Percentiles rank a stretch among this genome's conserved stretches.
phyloP scores from a whole-genome alignment of 2,888 invertebrate species.

The Drosophila kuntzei region DNA sequence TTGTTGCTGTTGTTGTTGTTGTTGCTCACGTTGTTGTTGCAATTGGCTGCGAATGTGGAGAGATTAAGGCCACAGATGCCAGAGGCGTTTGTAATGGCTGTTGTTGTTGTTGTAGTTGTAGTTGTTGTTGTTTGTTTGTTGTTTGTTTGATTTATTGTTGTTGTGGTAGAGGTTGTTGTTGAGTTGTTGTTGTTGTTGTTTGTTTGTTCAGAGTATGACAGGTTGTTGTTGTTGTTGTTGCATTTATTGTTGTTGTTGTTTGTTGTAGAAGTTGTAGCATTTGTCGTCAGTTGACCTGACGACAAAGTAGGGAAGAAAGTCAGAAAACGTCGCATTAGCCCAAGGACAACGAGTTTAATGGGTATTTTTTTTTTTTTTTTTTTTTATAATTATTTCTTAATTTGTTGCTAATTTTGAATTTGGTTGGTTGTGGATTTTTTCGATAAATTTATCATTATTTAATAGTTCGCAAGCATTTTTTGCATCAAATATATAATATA shows the following conservation, averaged over 20 bases:
- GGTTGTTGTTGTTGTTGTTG: slow-evolving; percentile 67
- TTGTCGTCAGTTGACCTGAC: slow-evolving; percentile 86
- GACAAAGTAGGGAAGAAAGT: slow-evolving; percentile 85
- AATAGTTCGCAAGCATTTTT: slow-evolving; percentile 73
- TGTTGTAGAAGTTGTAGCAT: slow-evolving; percentile 82
- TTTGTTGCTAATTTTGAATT: slow-evolving; percentile 35
- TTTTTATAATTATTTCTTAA: slow-evolving; percentile 51
- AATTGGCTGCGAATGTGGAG: slow-evolving; percentile 83
- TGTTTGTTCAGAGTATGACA: slow-evolving; percentile 71
- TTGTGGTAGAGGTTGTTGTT: slow-evolving; percentile 68
- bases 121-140: no score
- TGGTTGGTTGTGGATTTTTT: slow-evolving; percentile 14
- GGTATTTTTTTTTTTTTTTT: slow-evolving; percentile 41
- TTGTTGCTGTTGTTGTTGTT: slow-evolving; percentile 28
- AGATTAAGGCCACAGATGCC: slow-evolving; percentile 84
- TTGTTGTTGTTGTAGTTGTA: slow-evolving; percentile 24
- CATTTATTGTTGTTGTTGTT: slow-evolving; percentile 63
- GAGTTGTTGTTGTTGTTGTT: slow-evolving; percentile 66
- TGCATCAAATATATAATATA: slow-evolving; percentile 70
- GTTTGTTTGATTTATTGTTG: slow-evolving; percentile 23
- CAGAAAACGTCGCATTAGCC: slow-evolving; percentile 86
- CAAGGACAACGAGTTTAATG: slow-evolving; percentile 82
- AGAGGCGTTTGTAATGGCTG: slow-evolving; percentile 83
- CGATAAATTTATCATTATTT: slow-evolving; percentile 45
- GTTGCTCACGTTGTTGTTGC: slow-evolving; percentile 60